These are phyloP conservation scores for Ctenopoma multispine DNA, from an alignment of 2,797 vertebrate species.

Conservation along the genomic window DNA sequence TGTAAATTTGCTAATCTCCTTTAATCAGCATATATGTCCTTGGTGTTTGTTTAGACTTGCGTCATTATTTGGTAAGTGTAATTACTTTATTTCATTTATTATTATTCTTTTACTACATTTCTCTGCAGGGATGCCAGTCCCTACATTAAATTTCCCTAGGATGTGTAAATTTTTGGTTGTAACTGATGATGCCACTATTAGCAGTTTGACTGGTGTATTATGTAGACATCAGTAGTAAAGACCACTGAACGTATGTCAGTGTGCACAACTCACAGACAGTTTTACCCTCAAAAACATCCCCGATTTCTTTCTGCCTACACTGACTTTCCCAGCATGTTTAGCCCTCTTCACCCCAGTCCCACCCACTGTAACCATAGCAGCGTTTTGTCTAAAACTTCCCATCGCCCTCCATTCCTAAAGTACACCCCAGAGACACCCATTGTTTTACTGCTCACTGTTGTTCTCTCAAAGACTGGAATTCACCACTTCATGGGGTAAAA, in stretches of 20 bases:
- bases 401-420: conserved; percentile 38
- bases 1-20: too few species aligned
- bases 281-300: neutral
- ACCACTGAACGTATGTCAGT: neutral
- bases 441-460: conserved; percentile 75
- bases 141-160: neutral
- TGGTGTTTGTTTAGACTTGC: too few species aligned
- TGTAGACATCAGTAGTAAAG: too few species aligned
- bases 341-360: conserved; percentile 33
- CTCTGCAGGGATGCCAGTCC: too few species aligned
- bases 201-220: too few species aligned
- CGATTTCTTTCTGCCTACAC: conserved; percentile 11
- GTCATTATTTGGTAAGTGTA: too few species aligned
- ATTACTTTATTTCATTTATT: too few species aligned
- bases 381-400: conserved; percentile 43
- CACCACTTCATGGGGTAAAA: conserved; percentile 72
- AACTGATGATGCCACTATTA: too few species aligned
- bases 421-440: conserved; percentile 66
- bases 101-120: too few species aligned
- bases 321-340: conserved; percentile 45
- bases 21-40: too few species aligned
- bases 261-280: neutral
- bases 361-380: conserved; percentile 61
- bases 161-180: too few species aligned
- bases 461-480: conserved; percentile 76